Percentiles rank a stretch among this genome's conserved stretches.
These are phyloP conservation scores for Colaptes auratus DNA, from an alignment of 2,113 vertebrate species.

Conservation along the genomic window DNA sequence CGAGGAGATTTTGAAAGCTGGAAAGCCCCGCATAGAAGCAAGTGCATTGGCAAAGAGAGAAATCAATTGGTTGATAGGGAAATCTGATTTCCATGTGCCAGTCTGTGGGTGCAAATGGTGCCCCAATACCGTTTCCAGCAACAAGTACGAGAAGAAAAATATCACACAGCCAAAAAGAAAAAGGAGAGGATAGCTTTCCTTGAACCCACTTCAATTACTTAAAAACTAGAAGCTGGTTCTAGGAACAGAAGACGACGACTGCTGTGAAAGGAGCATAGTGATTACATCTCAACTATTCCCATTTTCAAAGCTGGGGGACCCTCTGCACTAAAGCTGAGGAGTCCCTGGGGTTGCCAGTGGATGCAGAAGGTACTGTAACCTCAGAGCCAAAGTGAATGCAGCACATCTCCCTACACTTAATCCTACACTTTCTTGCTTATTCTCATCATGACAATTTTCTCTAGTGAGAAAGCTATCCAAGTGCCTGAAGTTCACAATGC, in stretches of 20 bases:
- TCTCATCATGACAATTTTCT: not conserved
- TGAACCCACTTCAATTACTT: not conserved
- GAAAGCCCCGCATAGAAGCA: not conserved
- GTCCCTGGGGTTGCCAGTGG: not conserved
- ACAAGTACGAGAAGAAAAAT: not conserved
- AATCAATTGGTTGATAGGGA: not conserved
- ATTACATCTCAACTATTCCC: not conserved
- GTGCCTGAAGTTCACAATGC: not conserved
- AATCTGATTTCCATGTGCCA: not conserved
- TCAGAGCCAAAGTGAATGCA: not conserved
- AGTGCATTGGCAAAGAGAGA: not conserved
- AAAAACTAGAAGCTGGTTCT: not conserved
- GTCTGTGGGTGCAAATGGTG: not conserved
- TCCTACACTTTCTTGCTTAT: not conserved
- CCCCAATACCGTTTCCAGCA: not conserved
- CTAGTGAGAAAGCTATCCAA: not conserved
- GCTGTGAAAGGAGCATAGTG: not conserved
- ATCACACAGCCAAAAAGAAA: not conserved
- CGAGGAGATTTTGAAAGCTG: not conserved
- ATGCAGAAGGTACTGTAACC: not conserved
- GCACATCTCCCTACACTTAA: not conserved
- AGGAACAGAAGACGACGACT: not conserved
- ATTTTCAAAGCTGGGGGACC: not conserved
- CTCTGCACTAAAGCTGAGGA: not conserved
- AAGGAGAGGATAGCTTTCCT: not conserved